Base-by-base conservation (phyloP, 2,113 vertebrate genomes). In the Aix galericulata region DNA sequence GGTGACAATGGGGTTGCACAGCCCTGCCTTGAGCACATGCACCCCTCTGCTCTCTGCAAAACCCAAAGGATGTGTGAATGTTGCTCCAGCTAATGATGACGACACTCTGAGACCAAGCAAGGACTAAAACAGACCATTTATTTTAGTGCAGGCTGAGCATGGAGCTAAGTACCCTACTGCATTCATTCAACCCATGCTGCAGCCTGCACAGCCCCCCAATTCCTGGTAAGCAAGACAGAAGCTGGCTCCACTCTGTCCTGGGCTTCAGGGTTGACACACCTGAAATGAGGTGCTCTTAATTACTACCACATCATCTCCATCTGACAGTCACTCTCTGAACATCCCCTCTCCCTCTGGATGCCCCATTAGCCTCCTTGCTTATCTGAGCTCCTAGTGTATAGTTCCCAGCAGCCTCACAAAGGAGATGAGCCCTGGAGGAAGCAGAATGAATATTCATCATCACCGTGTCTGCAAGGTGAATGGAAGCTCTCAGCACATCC, bases 391-490 rank as follows among this genome's bases (percentile, higher is more conserved):
- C 79, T 63, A 12, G 36, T 0, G 6, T 14, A 52, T 53, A 18
- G 42, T 26, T 88, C 42, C 86, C 81, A 82, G 88, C 85, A 90
- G 56, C 42, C 73, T 81, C 62, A 81, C 40, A 93, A 75, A 85
- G 42, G 46, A 91, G 59, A 74, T 27, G 63, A 81, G 50, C 75
- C 84, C 87, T 68, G 52, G 34, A 62, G 82, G 76, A 12, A 81
- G 53, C 2, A 2, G 60, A 29, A 93, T 95, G 80, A 94, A 94
- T 92, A 94, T 94, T 91, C 72, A 89, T 90, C 52, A 52, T 64
- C 85, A 64, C 46, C 50, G 20, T 93, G 56, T 50, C 62, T 84
- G 67, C 69, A 85, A 86, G 62, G 89, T 73, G 58, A 88, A 31
- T 32, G 46, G 20, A 91, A 23, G 18, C 69, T 88, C 94, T 89